phyloP scores from a whole-genome alignment of 1,140 invertebrate genomes.

The Camponotus pennsylvanicus region DNA sequence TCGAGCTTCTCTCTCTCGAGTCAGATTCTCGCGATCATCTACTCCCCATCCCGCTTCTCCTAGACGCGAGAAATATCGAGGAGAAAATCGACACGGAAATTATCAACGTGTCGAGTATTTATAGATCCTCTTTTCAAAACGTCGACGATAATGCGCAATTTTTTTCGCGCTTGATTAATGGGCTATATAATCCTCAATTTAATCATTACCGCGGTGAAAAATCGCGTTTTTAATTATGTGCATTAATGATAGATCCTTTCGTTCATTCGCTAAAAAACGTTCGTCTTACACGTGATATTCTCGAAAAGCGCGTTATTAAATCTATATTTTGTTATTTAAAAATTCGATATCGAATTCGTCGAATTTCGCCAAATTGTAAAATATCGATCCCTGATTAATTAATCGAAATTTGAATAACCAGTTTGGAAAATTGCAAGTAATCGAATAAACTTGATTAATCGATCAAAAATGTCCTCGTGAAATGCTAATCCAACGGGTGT shows the following conservation, averaged over 20 bases:
- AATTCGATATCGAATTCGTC: background rate
- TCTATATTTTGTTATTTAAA: background rate
- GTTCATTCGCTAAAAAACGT: background rate
- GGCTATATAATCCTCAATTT: slow-evolving; percentile 1
- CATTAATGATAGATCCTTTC: slow-evolving; percentile 18
- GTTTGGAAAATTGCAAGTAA: background rate
- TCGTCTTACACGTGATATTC: background rate
- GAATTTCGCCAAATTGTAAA: background rate
- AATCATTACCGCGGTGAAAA: background rate
- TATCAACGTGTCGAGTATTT: background rate
- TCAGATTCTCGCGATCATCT: slow-evolving; percentile 17
- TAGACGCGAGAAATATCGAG: background rate
- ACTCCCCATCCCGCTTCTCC: background rate
- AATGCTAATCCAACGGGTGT: slow-evolving; percentile 39
- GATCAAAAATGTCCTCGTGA: slow-evolving; percentile 24
- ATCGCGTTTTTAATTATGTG: background rate
- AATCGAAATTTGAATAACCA: slow-evolving; percentile 19
- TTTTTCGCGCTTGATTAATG: slow-evolving; percentile 17
- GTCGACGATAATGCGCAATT: background rate
- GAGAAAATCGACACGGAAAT: background rate
- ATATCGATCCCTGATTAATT: background rate
- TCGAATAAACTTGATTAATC: slow-evolving; percentile 17
- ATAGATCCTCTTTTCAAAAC: slow-evolving; percentile 5
- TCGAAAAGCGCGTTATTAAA: background rate
- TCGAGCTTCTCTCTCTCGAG: background rate